Conservation (phyloP, 1,140 invertebrate genomes). For the Dendroctonus ponderosae region DNA sequence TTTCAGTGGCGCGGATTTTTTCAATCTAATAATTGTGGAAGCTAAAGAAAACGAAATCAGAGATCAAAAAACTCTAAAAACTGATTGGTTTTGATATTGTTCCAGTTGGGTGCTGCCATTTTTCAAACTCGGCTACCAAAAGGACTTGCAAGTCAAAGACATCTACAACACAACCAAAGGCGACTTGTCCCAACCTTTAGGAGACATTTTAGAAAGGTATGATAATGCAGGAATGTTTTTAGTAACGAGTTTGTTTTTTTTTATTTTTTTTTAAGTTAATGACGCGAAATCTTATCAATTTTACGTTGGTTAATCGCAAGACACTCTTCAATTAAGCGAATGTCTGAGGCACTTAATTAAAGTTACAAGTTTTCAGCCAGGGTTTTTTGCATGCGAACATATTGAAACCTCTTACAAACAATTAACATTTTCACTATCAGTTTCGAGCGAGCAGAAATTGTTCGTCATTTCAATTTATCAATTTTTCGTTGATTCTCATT, state of each 20-base stretch:
- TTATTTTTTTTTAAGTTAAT: not conserved
- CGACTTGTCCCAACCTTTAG: constrained; percentile 48
- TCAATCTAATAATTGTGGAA: no score
- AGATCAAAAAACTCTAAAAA: no score
- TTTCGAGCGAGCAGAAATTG: no score
- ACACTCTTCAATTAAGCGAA: not conserved
- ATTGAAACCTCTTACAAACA: not conserved
- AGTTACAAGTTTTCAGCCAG: not conserved
- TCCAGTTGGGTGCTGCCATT: constrained; percentile 63
- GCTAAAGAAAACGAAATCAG: no score
- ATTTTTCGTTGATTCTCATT: no score
- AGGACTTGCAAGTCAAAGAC: constrained; percentile 68
- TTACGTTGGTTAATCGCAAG: not conserved
- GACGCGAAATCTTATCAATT: not conserved
- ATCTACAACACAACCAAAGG: constrained; percentile 54
- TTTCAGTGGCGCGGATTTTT: no score
- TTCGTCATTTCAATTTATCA: no score
- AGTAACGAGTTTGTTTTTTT: not conserved
- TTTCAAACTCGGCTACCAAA: constrained; percentile 66
- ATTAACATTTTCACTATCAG: no score
- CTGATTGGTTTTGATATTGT: no score
- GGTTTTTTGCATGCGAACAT: not conserved
- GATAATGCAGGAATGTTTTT: not conserved
- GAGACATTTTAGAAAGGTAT: constrained; percentile 63
- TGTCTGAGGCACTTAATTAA: not conserved